These are phyloP conservation scores for Aptenodytes forsteri DNA, from an alignment of 2,113 vertebrate genomes.

Conservation along the genomic window DNA sequence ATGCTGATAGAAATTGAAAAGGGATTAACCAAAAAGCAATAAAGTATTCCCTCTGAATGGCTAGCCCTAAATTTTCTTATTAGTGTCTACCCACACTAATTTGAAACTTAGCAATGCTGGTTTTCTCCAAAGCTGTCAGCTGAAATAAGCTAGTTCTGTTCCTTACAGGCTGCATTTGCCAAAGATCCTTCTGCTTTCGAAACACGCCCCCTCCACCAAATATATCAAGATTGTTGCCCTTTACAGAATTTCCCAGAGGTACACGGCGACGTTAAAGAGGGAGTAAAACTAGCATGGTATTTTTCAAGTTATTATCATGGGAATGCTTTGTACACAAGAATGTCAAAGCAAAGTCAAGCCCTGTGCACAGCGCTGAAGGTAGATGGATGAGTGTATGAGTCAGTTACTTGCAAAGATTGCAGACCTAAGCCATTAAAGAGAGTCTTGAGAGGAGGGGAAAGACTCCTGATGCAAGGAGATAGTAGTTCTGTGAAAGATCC, in stretches of 20 bases:
- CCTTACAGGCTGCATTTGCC: neutral
- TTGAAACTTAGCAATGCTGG: conserved; percentile 19
- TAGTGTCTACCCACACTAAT: conserved; percentile 37
- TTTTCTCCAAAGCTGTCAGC: conserved; percentile 39
- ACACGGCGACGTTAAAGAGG: accelerated
- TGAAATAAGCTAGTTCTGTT: conserved; percentile 9
- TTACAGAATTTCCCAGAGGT: conserved; percentile 26
- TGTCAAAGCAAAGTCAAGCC: neutral
- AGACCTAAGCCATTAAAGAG: neutral
- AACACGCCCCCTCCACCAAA: neutral
- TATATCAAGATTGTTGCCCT: neutral
- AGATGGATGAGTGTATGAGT: neutral
- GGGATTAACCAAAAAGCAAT: conserved; percentile 40
- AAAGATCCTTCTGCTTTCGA: neutral
- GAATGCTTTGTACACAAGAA: neutral
- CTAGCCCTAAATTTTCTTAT: conserved; percentile 40
- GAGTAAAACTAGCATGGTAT: neutral
- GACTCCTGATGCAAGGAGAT: neutral
- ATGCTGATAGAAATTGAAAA: conserved; percentile 41
- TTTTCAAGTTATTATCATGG: neutral
- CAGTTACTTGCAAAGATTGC: neutral
- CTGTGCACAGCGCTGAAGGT: neutral
- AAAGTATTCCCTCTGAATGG: conserved; percentile 1
- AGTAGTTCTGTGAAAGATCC: neutral
- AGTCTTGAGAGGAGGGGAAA: neutral